phyloP scores from a whole-genome alignment of 2,888 invertebrate species.

The Andrena flavipes region DNA sequence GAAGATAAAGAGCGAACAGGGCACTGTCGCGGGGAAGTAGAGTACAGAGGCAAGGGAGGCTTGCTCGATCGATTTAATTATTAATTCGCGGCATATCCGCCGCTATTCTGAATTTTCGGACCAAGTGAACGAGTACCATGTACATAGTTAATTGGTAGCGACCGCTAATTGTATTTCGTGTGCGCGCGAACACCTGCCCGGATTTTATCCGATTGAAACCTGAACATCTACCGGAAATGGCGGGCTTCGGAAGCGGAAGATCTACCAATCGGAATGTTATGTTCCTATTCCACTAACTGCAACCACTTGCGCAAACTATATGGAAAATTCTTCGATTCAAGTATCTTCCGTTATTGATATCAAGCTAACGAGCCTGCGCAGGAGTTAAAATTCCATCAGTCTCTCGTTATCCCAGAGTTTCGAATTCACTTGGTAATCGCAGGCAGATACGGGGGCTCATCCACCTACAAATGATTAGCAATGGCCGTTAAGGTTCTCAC shows the following conservation, averaged over 20 bases:
- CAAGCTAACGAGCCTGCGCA: not conserved
- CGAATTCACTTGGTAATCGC: slow-evolving; percentile 35
- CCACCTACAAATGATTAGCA: slow-evolving; percentile 67
- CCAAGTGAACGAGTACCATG: slow-evolving; percentile 58
- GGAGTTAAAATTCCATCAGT: slow-evolving; percentile 4
- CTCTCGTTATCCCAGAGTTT: slow-evolving; percentile 5
- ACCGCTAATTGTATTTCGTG: slow-evolving; percentile 67
- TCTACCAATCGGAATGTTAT: not conserved
- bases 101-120: slow-evolving; percentile 56
- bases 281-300: too few relatives aligned
- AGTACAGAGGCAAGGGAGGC: slow-evolving; percentile 11
- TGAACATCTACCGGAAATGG: slow-evolving; percentile 29
- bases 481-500: slow-evolving; percentile 60
- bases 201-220: slow-evolving; percentile 38
- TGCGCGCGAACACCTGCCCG: slow-evolving; percentile 15
- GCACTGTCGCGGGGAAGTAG: not conserved
- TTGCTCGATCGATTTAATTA: slow-evolving; percentile 46
- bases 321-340: slow-evolving; percentile 13
- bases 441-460: slow-evolving; percentile 14
- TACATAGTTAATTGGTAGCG: slow-evolving; percentile 67
- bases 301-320: not conserved
- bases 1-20: slow-evolving; percentile 38
- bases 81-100: slow-evolving; percentile 62
- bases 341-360: not conserved
- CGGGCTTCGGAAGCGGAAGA: slow-evolving; percentile 12